Evolutionary conservation across 2,888 invertebrate species (phyloP).

Genomic region (Eulithis testata): DNA sequence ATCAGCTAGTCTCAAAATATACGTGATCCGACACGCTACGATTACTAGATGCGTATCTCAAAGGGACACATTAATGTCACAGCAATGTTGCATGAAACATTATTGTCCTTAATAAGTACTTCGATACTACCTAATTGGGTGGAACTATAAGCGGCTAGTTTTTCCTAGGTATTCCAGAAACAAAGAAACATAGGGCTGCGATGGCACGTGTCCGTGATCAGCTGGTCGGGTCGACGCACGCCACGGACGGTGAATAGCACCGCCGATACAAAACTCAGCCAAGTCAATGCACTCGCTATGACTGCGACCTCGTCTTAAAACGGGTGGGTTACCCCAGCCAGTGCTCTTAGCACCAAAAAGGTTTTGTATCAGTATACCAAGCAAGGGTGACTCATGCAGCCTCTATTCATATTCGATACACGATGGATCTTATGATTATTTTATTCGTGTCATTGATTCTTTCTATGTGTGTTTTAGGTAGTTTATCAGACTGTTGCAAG

Average conservation of each 20-base stretch:
- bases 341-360: conserved; percentile 32
- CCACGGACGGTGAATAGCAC: conserved; percentile 57
- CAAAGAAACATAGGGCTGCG: conserved; percentile 37
- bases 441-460: conserved; percentile 8
- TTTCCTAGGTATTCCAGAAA: conserved; percentile 35
- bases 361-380: background rate
- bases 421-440: conserved; percentile 3
- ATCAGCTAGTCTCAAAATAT: conserved; percentile 22
- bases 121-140: conserved; percentile 23
- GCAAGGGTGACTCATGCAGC: conserved; percentile 27
- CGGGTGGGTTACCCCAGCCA: conserved; percentile 45
- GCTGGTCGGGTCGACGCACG: conserved; percentile 61
- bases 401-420: conserved; percentile 25
- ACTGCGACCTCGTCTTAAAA: conserved; percentile 41
- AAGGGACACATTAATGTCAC: conserved; percentile 18
- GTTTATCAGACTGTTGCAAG: conserved; percentile 4
- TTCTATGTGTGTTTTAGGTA: conserved; percentile 2
- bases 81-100: conserved; percentile 13
- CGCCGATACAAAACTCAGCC: conserved; percentile 51
- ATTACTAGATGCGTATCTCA: conserved; percentile 9
- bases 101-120: background rate
- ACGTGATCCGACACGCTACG: conserved; percentile 9
- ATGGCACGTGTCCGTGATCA: conserved; percentile 63
- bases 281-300: conserved; percentile 48
- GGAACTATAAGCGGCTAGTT: conserved; percentile 22